Evolutionary conservation across 2,113 vertebrate genomes (phyloP).

Genomic region (Siniperca knerii): DNA sequence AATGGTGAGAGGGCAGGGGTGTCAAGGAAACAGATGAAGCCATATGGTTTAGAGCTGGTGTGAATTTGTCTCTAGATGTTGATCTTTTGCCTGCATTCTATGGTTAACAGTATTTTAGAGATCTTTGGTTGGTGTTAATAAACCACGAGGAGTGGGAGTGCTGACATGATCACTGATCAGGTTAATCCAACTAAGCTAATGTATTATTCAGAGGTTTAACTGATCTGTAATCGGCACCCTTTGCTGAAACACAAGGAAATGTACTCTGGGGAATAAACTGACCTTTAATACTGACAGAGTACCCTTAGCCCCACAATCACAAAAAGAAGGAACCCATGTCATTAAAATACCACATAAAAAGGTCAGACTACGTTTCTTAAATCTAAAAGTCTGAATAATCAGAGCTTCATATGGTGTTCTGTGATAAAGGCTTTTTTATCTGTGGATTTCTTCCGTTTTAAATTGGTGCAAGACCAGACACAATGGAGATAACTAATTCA

Average conservation of each 20-base stretch:
- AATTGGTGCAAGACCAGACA: neutral
- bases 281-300: constrained; percentile 43
- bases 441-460: neutral
- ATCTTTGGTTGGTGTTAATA: constrained; percentile 1
- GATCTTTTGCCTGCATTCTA: neutral
- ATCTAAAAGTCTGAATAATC: neutral
- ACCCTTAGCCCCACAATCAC: constrained; percentile 11
- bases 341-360: constrained; percentile 10
- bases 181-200: constrained; percentile 53
- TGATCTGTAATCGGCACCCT: constrained; percentile 54
- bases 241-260: constrained; percentile 30
- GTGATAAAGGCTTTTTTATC: neutral
- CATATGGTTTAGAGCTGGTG: constrained; percentile 62
- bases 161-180: constrained; percentile 45
- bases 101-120: constrained; percentile 22
- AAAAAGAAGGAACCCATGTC: constrained; percentile 3
- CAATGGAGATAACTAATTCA: neutral
- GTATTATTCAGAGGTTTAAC: constrained; percentile 68
- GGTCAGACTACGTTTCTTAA: constrained; percentile 1
- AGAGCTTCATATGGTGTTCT: neutral
- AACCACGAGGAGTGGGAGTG: constrained; percentile 19
- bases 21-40: constrained; percentile 61
- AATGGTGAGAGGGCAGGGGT: constrained; percentile 39
- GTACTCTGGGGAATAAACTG: constrained; percentile 41
- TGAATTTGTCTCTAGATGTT: constrained; percentile 71